These are phyloP conservation scores for Glandiceps talaboti DNA, from an alignment of 53 echinoderm and acorn worm genomes.

Conservation along the genomic window DNA sequence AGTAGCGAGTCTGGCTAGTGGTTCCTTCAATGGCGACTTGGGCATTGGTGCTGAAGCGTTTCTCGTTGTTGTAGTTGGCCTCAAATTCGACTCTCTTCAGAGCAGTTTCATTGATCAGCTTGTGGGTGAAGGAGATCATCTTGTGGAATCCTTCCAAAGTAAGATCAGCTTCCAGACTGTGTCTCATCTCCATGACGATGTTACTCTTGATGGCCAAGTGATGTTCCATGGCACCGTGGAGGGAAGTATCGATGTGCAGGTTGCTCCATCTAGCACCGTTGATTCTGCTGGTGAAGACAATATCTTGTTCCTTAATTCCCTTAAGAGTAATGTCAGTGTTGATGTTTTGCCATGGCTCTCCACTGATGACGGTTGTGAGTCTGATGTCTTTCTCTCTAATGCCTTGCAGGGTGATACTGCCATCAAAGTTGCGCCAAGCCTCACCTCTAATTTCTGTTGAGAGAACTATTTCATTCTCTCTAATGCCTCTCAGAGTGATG, in stretches of 20 bases:
- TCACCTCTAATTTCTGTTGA: slow-evolving; percentile 23
- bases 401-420: neutral
- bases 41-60: slow-evolving; percentile 14
- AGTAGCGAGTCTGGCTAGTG: neutral
- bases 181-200: neutral
- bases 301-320: neutral
- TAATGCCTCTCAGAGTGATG: neutral
- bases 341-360: neutral
- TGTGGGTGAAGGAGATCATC: neutral
- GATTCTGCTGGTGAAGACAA: neutral
- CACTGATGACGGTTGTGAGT: neutral
- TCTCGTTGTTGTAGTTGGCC: slow-evolving; percentile 18
- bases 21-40: slow-evolving; percentile 9
- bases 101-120: slow-evolving; percentile 3
- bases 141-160: neutral
- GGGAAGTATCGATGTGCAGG: neutral
- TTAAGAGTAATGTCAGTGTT: neutral
- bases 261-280: neutral
- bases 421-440: neutral
- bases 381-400: neutral
- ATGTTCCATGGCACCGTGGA: neutral
- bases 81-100: slow-evolving; percentile 14
- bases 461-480: slow-evolving; percentile 27
- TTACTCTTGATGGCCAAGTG: neutral
- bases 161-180: neutral